phyloP scores from a whole-genome alignment of 2,888 invertebrate genomes.

The Diarsia rubi region DNA sequence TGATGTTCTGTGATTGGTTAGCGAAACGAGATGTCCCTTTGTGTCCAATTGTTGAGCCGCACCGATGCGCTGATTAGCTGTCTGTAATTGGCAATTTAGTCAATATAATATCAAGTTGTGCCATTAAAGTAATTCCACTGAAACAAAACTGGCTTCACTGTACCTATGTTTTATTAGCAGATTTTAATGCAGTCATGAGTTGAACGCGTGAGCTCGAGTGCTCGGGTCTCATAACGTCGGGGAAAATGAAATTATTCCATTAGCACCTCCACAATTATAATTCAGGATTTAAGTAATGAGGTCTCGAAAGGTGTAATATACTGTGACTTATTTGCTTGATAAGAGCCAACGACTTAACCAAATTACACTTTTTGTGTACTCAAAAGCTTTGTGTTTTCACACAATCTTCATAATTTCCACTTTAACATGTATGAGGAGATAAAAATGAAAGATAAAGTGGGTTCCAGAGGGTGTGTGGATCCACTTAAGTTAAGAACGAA shows the following conservation, averaged over 20 bases:
- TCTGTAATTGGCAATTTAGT: slow-evolving; percentile 51
- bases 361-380: slow-evolving; percentile 27
- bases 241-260: slow-evolving; percentile 50
- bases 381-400: slow-evolving; percentile 11
- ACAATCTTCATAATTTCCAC: slow-evolving; percentile 23
- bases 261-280: slow-evolving; percentile 48
- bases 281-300: slow-evolving; percentile 46
- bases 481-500: slow-evolving; percentile 27
- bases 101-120: slow-evolving; percentile 23
- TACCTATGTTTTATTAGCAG: slow-evolving; percentile 36
- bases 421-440: slow-evolving; percentile 22
- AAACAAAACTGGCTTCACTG: slow-evolving; percentile 35
- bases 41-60: slow-evolving; percentile 29
- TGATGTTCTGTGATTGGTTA: slow-evolving; percentile 51
- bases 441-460: slow-evolving; percentile 25
- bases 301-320: slow-evolving; percentile 27
- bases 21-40: slow-evolving; percentile 48
- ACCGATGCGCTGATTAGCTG: slow-evolving; percentile 32
- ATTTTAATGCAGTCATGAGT: slow-evolving; percentile 30
- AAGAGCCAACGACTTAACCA: slow-evolving; percentile 11
- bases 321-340: slow-evolving; percentile 29
- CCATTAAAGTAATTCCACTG: slow-evolving; percentile 28
- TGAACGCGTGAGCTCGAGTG: slow-evolving; percentile 20
- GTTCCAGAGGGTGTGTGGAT: slow-evolving; percentile 5
- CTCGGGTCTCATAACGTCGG: slow-evolving; percentile 8